Evolutionary conservation across 1,140 invertebrate species (phyloP), one percentile per base, ranked within the genome.

Genomic region (Drosophila baimaii): DNA sequence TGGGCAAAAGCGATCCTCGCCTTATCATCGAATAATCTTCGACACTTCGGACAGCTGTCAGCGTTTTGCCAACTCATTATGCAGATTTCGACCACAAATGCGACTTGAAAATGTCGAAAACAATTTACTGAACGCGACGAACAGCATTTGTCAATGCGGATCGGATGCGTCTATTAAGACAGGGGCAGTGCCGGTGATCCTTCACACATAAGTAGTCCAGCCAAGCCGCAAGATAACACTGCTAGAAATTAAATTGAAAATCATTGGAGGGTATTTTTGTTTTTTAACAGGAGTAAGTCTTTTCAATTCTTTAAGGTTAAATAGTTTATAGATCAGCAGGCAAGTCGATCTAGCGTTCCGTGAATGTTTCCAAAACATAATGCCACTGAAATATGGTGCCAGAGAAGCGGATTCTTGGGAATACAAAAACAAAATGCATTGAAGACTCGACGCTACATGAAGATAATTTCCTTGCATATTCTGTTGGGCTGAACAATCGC

Each of bases 21-120:
- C 73, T 47, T 70, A 71, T 71, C 68, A 70, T 70, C 51, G 41
- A 49, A 29, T 56, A 69, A 71, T 62, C 57, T 78, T 62, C 49
- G 73, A 72, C 79, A 86, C 79, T 74, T 86, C 58, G 74, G 74
- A 77, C 79, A 86, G 84, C 69, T 78, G 74, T 66, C 74, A 69
- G 62, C 75, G 66, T 78, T 82, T 82, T 78, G 62, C 61, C 74
- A 81, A 85, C 70, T 69, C 62, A 79, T 81, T 86, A 79, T 78
- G 81, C 82, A 77, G 72, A 85, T 75, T 75, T 66, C 39, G 74
- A 86, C 82, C 82, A 76, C 82, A 88, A 84, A 77, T 64, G 41
- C 71, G 31, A 88, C 49, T 21, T 25, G 56, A 33, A 69, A 77
- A 69, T 70, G 75, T 77, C 65, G 56, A 70, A 78, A 62, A 77